Conservation (phyloP, 2,797 vertebrate genomes). For the Hirundo rustica region DNA sequence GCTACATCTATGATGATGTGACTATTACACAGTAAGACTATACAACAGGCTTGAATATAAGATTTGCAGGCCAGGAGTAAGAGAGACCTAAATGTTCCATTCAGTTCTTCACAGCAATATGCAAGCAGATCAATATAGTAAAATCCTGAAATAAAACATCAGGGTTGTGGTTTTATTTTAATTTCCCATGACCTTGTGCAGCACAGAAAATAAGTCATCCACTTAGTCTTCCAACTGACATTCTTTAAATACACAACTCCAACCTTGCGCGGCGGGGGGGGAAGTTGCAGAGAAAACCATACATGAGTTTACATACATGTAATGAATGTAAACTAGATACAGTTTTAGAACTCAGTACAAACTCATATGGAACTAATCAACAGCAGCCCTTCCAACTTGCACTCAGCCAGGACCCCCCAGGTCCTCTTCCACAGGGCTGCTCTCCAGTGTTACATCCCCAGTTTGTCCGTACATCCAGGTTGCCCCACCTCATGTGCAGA, state of each 20-base stretch:
- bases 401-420: rapidly evolving
- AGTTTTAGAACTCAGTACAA: neutral
- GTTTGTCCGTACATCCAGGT: rapidly evolving
- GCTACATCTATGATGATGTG: neutral
- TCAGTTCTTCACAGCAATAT: neutral
- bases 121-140: neutral
- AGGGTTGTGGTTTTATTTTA: neutral
- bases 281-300: neutral
- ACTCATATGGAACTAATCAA: neutral
- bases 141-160: conserved; percentile 23
- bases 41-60: neutral
- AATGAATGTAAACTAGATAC: neutral
- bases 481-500: neutral
- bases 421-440: neutral
- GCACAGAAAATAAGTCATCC: conserved; percentile 7
- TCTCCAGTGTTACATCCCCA: neutral
- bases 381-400: neutral
- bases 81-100: neutral
- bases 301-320: neutral
- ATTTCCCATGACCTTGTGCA: conserved; percentile 35
- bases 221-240: neutral
- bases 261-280: neutral
- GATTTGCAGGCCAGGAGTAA: neutral
- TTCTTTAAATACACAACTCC: neutral
- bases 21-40: neutral